Conservation (phyloP, 2,113 vertebrate species). For the Paratilapia polleni region DNA sequence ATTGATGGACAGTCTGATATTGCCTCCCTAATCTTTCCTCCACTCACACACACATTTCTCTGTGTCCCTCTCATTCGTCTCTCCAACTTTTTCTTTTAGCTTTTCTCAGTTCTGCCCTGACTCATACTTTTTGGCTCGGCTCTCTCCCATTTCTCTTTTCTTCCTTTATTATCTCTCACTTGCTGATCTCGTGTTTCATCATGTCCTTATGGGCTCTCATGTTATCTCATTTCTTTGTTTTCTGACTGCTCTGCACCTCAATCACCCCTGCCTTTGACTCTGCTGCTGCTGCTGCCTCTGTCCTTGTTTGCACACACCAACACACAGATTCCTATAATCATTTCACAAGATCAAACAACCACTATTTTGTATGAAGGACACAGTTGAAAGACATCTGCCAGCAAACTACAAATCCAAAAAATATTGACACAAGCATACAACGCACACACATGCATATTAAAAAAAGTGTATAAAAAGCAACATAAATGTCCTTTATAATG, state of each 20-base stretch:
- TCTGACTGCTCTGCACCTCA: constrained; percentile 12
- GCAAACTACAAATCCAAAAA: background rate
- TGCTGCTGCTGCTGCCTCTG: constrained; percentile 11
- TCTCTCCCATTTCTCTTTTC: constrained; percentile 13
- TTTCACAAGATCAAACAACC: constrained; percentile 48
- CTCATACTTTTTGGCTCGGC: constrained; percentile 5
- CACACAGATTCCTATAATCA: constrained; percentile 52
- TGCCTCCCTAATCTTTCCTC: constrained; percentile 68
- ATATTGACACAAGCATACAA: background rate
- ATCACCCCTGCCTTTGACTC: background rate
- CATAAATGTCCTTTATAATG: constrained; percentile 1
- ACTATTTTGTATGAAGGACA: constrained; percentile 57
- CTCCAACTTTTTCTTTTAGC: constrained; percentile 4
- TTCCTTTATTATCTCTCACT: constrained; percentile 17
- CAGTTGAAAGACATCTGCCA: background rate
- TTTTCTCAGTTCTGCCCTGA: constrained; percentile 32
- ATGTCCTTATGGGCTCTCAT: constrained; percentile 6
- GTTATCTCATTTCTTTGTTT: constrained; percentile 30
- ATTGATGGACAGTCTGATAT: constrained; percentile 79
- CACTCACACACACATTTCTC: constrained; percentile 29
- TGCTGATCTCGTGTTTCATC: constrained; percentile 14
- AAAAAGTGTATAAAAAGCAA: background rate
- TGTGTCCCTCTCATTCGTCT: constrained; percentile 21
- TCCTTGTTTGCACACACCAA: constrained; percentile 37
- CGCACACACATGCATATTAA: background rate